Percentiles rank a stretch among this genome's conserved stretches.
Evolutionary conservation across 2,113 vertebrate species (phyloP).

Genomic region (Felis chaus): DNA sequence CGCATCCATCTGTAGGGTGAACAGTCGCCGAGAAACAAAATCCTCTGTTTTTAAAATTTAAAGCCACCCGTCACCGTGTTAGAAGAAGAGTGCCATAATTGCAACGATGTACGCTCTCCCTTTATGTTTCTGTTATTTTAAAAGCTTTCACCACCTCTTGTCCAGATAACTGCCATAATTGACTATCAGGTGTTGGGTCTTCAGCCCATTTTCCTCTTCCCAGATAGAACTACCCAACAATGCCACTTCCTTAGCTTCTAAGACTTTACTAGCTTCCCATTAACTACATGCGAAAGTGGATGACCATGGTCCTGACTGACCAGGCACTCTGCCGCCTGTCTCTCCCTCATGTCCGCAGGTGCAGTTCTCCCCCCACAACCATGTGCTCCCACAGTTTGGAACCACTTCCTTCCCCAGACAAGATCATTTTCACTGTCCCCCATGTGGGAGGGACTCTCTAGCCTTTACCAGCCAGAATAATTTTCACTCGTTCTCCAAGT

Average conservation of each 20-base stretch:
- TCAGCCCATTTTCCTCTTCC: not conserved
- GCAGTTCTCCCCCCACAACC: not conserved
- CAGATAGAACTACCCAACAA: accelerated
- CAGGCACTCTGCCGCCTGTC: not conserved
- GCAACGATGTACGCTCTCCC: not conserved
- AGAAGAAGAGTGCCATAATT: not conserved
- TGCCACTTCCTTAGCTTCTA: not conserved
- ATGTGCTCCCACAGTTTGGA: too few relatives aligned
- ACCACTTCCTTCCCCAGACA: accelerated
- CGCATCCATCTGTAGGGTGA: not conserved
- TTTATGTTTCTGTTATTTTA: not conserved
- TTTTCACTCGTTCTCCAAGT: not conserved
- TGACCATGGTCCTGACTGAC: too few relatives aligned
- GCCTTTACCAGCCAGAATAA: not conserved
- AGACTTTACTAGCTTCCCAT: not conserved
- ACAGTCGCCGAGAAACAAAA: not conserved
- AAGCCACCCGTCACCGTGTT: not conserved
- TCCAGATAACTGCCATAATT: accelerated
- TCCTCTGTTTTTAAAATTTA: not conserved
- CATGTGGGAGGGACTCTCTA: not conserved
- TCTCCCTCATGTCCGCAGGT: not conserved
- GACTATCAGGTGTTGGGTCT: not conserved
- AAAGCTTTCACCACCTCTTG: not conserved
- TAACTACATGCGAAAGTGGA: accelerated
- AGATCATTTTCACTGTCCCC: not conserved